phyloP scores from a whole-genome alignment of 1,140 invertebrate genomes.

The Drosophila kanapiae region DNA sequence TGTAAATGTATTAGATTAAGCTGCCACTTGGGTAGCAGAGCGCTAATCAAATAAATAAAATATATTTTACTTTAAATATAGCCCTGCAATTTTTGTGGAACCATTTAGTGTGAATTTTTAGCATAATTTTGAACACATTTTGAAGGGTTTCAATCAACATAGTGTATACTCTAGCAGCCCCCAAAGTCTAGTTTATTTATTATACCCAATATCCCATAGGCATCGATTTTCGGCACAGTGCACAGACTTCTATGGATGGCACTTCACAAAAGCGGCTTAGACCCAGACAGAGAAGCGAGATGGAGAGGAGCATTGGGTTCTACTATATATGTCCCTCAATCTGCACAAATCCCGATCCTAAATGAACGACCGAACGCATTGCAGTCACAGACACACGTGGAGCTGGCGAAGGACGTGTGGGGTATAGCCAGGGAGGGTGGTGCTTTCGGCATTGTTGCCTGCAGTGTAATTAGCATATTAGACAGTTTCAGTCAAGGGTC shows the following conservation, averaged over 20 bases:
- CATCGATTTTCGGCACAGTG: slow-evolving; percentile 1
- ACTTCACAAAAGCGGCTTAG: slow-evolving; percentile 71
- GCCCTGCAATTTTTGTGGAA: no score
- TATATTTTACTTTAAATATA: no score
- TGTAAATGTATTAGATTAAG: no score
- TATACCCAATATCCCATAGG: background rate
- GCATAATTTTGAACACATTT: no score
- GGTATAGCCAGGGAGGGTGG: background rate
- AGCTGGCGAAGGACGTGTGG: slow-evolving; percentile 5
- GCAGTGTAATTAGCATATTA: slow-evolving; percentile 83
- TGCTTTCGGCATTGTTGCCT: slow-evolving; percentile 53
- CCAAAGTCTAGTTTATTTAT: no score
- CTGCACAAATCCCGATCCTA: slow-evolving; percentile 69
- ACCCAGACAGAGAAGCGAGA: slow-evolving; percentile 38
- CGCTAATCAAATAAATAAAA: no score
- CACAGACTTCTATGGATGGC: slow-evolving; percentile 35
- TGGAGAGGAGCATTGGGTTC: background rate
- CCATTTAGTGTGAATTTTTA: no score
- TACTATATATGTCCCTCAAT: slow-evolving; percentile 39
- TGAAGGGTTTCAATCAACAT: no score
- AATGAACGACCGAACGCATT: slow-evolving; percentile 74
- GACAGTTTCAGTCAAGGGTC: slow-evolving; percentile 62
- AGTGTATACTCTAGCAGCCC: no score
- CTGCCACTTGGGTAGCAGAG: no score
- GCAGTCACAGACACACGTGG: slow-evolving; percentile 56